A percentile compares a stretch with the other conserved stretches of the same genome.
phyloP scores from a whole-genome alignment of 2,888 invertebrate species.

The Suillia variegata region DNA sequence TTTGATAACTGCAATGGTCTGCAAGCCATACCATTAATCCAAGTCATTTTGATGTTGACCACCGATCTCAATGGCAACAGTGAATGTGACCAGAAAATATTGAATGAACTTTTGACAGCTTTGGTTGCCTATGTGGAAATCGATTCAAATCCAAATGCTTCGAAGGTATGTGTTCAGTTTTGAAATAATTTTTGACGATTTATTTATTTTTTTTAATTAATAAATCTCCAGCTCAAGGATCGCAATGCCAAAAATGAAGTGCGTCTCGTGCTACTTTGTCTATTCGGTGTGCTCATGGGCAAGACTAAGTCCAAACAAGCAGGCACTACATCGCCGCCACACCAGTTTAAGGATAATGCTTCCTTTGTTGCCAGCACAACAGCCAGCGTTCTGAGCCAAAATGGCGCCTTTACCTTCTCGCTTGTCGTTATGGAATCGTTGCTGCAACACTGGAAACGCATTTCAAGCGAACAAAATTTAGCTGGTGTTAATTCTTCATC shows the following conservation, averaged over 20 bases:
- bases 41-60: conserved; percentile 88
- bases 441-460: conserved; percentile 76
- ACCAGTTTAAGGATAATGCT: conserved; percentile 65
- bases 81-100: conserved; percentile 77
- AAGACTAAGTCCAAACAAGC: conserved; percentile 60
- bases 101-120: conserved; percentile 76
- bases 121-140: conserved; percentile 76
- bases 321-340: conserved; percentile 60
- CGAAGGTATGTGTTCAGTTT: conserved; percentile 40
- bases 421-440: conserved; percentile 73
- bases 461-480: conserved; percentile 56
- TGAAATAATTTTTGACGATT: not conserved
- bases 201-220: not conserved
- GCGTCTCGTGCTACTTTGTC: conserved; percentile 83
- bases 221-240: conserved; percentile 49
- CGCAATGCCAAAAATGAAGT: conserved; percentile 82
- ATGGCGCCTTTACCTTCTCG: conserved; percentile 75
- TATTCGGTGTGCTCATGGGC: conserved; percentile 72
- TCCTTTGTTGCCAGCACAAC: conserved; percentile 72
- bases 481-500: conserved; percentile 26
- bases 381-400: conserved; percentile 72
- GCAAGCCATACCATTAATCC: conserved; percentile 88
- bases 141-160: conserved; percentile 63
- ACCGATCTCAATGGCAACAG: conserved; percentile 86
- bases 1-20: conserved; percentile 80